These are phyloP conservation scores for Dryococelus australis DNA, from an alignment of 2,888 invertebrate species.

Conservation along the genomic window DNA sequence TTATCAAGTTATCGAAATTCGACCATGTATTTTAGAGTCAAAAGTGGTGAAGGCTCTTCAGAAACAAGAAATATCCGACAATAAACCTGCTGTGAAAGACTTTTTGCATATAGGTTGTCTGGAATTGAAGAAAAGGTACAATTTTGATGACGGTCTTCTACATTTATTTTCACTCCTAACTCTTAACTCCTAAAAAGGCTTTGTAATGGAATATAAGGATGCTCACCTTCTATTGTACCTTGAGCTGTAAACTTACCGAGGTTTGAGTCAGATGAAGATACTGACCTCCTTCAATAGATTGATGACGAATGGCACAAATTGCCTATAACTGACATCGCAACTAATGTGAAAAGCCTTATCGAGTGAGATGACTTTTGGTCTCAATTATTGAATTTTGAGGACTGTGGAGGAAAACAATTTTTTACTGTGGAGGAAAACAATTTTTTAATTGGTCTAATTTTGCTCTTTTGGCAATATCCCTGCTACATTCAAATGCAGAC, in stretches of 20 bases:
- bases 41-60: background rate
- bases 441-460: conserved; percentile 40
- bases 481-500: conserved; percentile 48
- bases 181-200: background rate
- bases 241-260: background rate
- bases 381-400: background rate
- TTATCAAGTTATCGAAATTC: background rate
- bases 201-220: background rate
- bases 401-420: too few relatives aligned
- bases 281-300: background rate
- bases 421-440: conserved; percentile 25
- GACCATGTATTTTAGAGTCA: conserved; percentile 3
- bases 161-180: background rate
- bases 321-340: background rate
- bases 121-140: background rate
- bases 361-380: background rate
- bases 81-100: background rate
- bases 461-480: conserved; percentile 43
- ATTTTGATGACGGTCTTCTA: background rate
- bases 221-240: background rate
- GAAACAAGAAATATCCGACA: conserved; percentile 3
- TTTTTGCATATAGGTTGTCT: background rate
- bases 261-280: background rate
- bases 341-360: background rate
- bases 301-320: conserved; percentile 25